Evolutionary conservation across 1,140 invertebrate species (phyloP).

Genomic region (Papilio machaon): DNA sequence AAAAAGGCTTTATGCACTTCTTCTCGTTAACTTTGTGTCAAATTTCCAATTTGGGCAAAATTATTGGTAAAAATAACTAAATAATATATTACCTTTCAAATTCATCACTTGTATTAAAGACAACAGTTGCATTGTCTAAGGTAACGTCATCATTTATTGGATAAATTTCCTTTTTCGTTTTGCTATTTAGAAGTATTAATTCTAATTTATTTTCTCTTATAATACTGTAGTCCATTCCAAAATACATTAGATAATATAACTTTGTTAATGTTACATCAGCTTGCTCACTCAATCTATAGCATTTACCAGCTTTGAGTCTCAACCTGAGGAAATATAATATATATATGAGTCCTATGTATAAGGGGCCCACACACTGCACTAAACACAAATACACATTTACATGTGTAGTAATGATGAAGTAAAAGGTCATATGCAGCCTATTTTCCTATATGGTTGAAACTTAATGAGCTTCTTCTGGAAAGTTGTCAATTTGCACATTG

Average conservation of each 20-base stretch:
- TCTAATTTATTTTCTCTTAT: slow-evolving; percentile 68
- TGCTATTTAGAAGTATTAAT: slow-evolving; percentile 60
- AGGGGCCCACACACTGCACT: too few species aligned
- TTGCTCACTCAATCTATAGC: slow-evolving; percentile 59
- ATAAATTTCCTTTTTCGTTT: slow-evolving; percentile 60
- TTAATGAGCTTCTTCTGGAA: too few species aligned
- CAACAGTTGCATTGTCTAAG: slow-evolving; percentile 64
- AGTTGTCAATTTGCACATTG: too few species aligned
- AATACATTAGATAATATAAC: slow-evolving; percentile 66
- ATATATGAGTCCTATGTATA: too few species aligned
- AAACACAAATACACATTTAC: too few species aligned
- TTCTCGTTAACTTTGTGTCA: too few species aligned
- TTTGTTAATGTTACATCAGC: slow-evolving; percentile 55
- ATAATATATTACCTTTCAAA: slow-evolving; percentile 56
- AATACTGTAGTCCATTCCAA: slow-evolving; percentile 62
- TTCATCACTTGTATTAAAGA: slow-evolving; percentile 61
- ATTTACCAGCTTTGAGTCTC: slow-evolving; percentile 52
- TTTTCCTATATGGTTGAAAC: too few species aligned
- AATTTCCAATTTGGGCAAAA: too few species aligned
- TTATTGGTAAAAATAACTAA: too few species aligned
- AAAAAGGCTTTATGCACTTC: too few species aligned
- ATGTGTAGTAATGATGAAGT: too few species aligned
- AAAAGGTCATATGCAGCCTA: too few species aligned
- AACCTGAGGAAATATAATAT: slow-evolving; percentile 68
- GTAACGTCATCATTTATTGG: slow-evolving; percentile 57